phyloP scores from a whole-genome alignment of 2,888 invertebrate species.

The Drosophila antonietae region DNA sequence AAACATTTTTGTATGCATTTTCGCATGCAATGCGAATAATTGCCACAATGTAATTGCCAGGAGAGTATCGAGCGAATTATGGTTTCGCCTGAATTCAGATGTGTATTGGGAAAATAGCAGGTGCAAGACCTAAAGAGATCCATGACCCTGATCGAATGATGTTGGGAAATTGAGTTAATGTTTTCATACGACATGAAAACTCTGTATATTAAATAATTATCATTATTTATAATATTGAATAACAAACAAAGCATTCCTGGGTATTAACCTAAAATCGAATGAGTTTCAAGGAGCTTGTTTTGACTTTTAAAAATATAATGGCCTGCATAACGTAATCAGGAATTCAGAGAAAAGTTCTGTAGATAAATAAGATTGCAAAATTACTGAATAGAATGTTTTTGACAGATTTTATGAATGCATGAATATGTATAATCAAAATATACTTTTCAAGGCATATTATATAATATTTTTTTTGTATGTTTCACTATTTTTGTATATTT shows the following conservation, averaged over 20 bases:
- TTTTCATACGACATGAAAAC: background rate
- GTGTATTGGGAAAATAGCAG: slow-evolving; percentile 6
- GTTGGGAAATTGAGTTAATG: background rate
- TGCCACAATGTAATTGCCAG: slow-evolving; percentile 10
- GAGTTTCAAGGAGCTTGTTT: no score
- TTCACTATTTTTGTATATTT: background rate
- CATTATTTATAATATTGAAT: slow-evolving; percentile 1
- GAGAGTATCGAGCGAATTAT: slow-evolving; percentile 16
- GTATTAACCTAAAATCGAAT: no score
- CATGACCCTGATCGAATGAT: slow-evolving; percentile 26
- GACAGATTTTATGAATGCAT: no score
- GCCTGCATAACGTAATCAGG: background rate
- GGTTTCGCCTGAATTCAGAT: slow-evolving; percentile 12
- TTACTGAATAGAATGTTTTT: no score
- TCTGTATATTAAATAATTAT: background rate
- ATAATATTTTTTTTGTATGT: background rate
- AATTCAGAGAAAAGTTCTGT: background rate
- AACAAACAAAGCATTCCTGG: background rate
- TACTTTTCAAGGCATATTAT: background rate
- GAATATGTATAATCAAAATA: background rate
- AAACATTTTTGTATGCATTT: slow-evolving; percentile 42
- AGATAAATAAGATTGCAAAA: no score
- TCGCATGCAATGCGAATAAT: slow-evolving; percentile 37
- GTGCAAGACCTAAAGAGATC: slow-evolving; percentile 15
- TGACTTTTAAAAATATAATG: background rate